Evolutionary conservation across 2,113 vertebrate genomes (phyloP), one percentile per base, ranked within the genome.

Genomic region (Micronycteris hirsuta): DNA sequence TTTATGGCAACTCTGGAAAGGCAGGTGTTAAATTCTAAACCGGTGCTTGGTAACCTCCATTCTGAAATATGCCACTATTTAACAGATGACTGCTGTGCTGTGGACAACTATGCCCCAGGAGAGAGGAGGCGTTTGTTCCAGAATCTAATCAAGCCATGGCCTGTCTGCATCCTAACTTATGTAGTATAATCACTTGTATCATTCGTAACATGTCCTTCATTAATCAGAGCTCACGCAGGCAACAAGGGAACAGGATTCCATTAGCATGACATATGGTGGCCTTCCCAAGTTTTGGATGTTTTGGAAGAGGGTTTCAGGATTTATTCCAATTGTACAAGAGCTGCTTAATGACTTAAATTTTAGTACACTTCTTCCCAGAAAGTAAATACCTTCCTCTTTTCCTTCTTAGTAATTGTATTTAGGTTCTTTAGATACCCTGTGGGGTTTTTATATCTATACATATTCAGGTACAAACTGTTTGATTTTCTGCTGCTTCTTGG

Each of bases 81-180:
- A 98, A 92, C 38, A 96, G 83, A 87, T 93, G 85, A 77, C 65
- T 77, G 24, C 86, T 61, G 1, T 43, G 74, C 80, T 91, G 20
- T 77, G 82, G 91, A 95, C 63, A 94, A 49, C 24, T 17, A 1
- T 84, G 76, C n/a, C 96, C 86, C 91, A 93, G 58, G 84, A 96
- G 93, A 94, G 17, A 87, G 26, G 73, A 89, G 61, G 14, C 81
- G 68, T 87, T 92, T 95, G 61, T 94, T 92, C 90, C 87, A 58
- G 92, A 96, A 97, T 96, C 95, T 95, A 97, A 98, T 97, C 93
- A 97, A 98, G 85, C 56, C 77, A 84, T 91, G 89, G 84, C 94
- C 94, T 96, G 61, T 90, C 96, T 93, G 71, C 12, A 10, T 85
- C 90, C 81, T 96, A 94, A 96, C 92, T 95, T 93, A 96, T 80